Percentiles rank a stretch among this genome's conserved stretches.
Evolutionary conservation across 1,140 invertebrate genomes (phyloP).

Genomic region (Drosophila ironensis): DNA sequence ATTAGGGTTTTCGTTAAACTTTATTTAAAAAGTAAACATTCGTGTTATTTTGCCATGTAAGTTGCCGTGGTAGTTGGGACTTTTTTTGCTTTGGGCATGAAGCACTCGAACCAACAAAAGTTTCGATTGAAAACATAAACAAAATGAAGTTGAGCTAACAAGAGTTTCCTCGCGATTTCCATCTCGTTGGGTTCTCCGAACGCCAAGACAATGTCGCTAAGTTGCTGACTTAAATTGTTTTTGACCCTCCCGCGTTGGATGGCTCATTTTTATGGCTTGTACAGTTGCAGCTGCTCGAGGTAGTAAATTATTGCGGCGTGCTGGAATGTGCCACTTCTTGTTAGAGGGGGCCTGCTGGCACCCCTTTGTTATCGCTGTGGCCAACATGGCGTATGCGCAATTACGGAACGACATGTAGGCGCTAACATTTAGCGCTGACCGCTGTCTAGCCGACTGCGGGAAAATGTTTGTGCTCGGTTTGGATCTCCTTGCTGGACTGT

Average conservation of each 20-base stretch:
- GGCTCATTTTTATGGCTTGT: constrained; percentile 45
- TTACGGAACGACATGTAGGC: constrained; percentile 52
- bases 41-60: background rate
- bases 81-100: background rate
- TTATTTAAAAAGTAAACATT: background rate
- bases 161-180: constrained; percentile 1
- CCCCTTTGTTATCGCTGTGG: constrained; percentile 34
- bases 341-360: background rate
- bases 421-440: constrained; percentile 27
- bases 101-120: background rate
- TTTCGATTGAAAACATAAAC: constrained; percentile 33
- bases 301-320: constrained; percentile 57
- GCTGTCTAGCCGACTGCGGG: constrained; percentile 20
- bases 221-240: constrained; percentile 7
- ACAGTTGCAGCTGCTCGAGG: constrained; percentile 44
- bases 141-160: constrained; percentile 22
- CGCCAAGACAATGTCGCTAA: constrained; percentile 25
- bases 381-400: constrained; percentile 44
- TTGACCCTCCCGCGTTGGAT: background rate
- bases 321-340: constrained; percentile 18
- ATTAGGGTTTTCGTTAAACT: background rate
- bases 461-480: background rate
- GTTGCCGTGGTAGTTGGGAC: background rate
- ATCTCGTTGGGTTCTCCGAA: constrained; percentile 4
- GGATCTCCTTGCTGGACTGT: too few relatives aligned